Percentiles rank a stretch among this genome's conserved stretches.
Conservation (phyloP, 2,113 vertebrate genomes). For the Brachirus orientalis region DNA sequence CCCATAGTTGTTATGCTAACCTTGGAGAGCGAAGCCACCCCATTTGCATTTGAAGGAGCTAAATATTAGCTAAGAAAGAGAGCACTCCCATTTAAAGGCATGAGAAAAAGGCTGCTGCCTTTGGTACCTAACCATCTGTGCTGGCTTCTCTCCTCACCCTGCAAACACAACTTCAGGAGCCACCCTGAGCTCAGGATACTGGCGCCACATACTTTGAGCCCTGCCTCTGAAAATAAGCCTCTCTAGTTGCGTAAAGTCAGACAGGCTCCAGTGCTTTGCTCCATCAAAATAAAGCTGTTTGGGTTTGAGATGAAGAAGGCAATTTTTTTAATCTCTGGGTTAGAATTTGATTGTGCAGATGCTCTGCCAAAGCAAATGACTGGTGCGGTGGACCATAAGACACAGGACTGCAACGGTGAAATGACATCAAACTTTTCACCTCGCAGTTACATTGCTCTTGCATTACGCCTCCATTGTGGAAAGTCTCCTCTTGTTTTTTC, state of each 20-base stretch:
- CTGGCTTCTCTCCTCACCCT: conserved; percentile 82
- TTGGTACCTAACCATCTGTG: conserved; percentile 94
- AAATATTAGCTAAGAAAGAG: conserved; percentile 99
- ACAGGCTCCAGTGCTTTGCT: conserved; percentile 75
- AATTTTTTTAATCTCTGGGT: too few relatives aligned
- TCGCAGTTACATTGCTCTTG: conserved; percentile 17
- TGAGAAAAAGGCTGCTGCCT: conserved; percentile 94
- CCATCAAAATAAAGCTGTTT: conserved; percentile 67
- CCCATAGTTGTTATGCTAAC: conserved; percentile 99
- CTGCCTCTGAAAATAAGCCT: conserved; percentile 69
- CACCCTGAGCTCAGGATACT: conserved; percentile 50
- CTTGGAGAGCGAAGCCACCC: conserved; percentile 93
- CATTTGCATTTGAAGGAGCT: conserved; percentile 99
- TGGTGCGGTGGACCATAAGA: conserved; percentile 38
- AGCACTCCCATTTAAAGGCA: conserved; percentile 93
- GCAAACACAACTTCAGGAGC: conserved; percentile 73
- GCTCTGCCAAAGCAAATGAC: conserved; percentile 35
- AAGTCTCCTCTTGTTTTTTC: neutral
- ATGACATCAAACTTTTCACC: conserved; percentile 19
- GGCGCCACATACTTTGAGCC: conserved; percentile 55
- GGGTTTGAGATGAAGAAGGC: conserved; percentile 52
- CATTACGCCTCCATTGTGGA: neutral
- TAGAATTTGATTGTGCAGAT: neutral
- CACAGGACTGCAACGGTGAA: conserved; percentile 13
- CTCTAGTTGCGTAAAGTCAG: conserved; percentile 62